Base-by-base conservation (phyloP, 1,140 invertebrate species). In the Drosophila repletoides region DNA sequence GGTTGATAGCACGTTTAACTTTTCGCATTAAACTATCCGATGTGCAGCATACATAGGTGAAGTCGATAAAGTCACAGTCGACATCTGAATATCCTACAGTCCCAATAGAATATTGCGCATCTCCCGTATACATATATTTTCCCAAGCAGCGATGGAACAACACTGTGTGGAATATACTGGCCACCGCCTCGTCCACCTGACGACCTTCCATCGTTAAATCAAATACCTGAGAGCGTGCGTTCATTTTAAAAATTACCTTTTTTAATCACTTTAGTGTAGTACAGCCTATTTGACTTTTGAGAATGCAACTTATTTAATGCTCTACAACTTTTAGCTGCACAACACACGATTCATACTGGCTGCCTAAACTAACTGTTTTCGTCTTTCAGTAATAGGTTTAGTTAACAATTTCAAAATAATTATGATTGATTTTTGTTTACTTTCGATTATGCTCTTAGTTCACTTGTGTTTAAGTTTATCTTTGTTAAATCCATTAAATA, bases 51-150 rank as follows among this genome's bases (percentile, higher is more conserved):
- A 98, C 97, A 91, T 99, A 99, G 21, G 97, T 98, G 79, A 98
- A 96, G 91, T 99, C 97, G 68, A 99, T 96, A 89, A 98, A 98
- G 91, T 99, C 96, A 92, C 98, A 99, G 88, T 98, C 96, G 5
- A 98, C 96, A 91, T 99, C 98, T 71, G 96, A 95, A 83, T 97
- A 97, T 40, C 97, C 97, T 17, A 99, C 93, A 1, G 97, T 98
- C 21, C 98, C 97, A 49, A 99, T 96, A 5, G 97, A 97, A 90
- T 98, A 99, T 90, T 95, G 96, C 69, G 95, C 95, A 91, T 98
- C 97, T 88, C 95, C 95, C 91, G 96, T 96, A 91, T 98, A 98
- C 45, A 95, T 94, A 91, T 98, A 98, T 93, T 99, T 99, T 63
- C 98, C 98, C 69, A 97, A 93, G 38, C 96, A 96, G 72, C 98